A percentile compares a stretch with the other conserved stretches of the same genome.
These are phyloP conservation scores for Vombatus ursinus DNA, from an alignment of 2,113 vertebrate species.

Conservation along the genomic window DNA sequence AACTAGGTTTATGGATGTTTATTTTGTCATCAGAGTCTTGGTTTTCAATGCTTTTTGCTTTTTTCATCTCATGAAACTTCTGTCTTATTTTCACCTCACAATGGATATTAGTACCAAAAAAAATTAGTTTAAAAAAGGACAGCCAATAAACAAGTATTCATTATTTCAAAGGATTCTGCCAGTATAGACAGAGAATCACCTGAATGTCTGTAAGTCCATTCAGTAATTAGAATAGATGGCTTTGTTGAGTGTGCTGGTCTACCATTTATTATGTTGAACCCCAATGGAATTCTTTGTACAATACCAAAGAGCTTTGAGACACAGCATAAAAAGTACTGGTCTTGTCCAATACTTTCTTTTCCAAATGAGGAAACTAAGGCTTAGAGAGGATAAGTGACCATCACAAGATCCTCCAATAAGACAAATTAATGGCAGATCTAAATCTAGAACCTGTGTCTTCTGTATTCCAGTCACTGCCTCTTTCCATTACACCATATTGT, in stretches of 20 bases:
- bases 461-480: not conserved
- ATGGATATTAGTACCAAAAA: too few species aligned
- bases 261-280: not conserved
- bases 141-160: not conserved
- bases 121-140: not conserved
- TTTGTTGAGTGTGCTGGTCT: not conserved
- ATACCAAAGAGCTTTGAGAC: not conserved
- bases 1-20: not conserved
- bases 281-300: not conserved
- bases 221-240: not conserved
- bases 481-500: not conserved
- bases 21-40: not conserved
- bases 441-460: not conserved
- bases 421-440: not conserved
- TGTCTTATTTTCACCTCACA: not conserved
- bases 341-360: not conserved
- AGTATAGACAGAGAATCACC: not conserved
- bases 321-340: not conserved
- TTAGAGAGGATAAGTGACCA: not conserved
- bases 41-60: not conserved
- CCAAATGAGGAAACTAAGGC: not conserved
- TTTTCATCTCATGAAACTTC: not conserved
- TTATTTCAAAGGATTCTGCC: not conserved
- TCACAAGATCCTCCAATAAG: not conserved
- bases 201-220: not conserved